phyloP scores from a whole-genome alignment of 2,888 invertebrate species.

The Dicyrtoma fusca region DNA sequence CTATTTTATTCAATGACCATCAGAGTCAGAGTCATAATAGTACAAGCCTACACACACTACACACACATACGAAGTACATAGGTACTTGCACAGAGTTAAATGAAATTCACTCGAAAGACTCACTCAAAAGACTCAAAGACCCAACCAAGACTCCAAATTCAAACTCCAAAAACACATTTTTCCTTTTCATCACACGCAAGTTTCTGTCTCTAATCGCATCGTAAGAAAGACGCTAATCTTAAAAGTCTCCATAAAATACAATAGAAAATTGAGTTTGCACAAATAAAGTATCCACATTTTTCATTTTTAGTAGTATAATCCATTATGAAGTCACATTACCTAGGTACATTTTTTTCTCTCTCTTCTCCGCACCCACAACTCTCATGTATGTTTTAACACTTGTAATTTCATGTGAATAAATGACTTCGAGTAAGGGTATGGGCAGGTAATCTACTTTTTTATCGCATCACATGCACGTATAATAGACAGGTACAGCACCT shows the following conservation, averaged over 20 bases:
- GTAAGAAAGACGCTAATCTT: no score
- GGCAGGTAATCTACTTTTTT: not conserved
- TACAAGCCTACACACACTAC: no score
- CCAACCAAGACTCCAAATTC: no score
- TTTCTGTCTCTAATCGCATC: no score
- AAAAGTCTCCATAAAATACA: no score
- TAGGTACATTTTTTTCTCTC: not conserved
- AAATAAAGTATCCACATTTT: not conserved
- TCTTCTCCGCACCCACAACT: not conserved
- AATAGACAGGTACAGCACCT: no score
- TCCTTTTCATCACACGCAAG: no score
- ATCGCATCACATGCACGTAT: no score
- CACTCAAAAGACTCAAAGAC: not conserved
- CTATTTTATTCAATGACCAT: slow-evolving; percentile 9
- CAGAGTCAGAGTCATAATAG: slow-evolving; percentile 1
- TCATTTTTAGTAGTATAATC: not conserved
- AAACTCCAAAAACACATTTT: no score
- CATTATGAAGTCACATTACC: not conserved
- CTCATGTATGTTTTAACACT: not conserved
- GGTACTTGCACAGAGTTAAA: no score
- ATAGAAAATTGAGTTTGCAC: slow-evolving; percentile 1
- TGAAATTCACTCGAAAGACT: not conserved
- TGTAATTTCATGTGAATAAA: not conserved
- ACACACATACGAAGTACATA: no score
- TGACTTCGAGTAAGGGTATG: no score